Conservation (phyloP, 1,140 invertebrate genomes). For the Trichonephila inaurata region DNA sequence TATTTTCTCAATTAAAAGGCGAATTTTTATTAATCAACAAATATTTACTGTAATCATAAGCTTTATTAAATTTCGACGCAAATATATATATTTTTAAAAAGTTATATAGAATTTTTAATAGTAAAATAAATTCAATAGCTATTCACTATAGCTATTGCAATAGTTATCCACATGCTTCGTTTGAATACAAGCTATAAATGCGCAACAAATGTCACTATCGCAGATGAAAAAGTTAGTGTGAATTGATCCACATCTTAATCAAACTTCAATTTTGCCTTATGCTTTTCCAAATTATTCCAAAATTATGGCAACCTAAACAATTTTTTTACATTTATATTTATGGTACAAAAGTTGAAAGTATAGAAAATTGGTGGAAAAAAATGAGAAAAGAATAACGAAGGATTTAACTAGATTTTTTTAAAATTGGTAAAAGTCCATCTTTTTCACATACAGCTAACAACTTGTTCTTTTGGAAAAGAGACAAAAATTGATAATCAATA, state of each 20-base stretch:
- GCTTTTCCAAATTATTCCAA: not conserved
- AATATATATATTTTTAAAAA: too few relatives aligned
- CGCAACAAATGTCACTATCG: not conserved
- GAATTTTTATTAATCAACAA: too few relatives aligned
- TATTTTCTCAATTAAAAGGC: too few relatives aligned
- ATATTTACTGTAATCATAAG: too few relatives aligned
- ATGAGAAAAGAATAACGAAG: constrained; percentile 23
- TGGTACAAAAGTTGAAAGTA: not conserved
- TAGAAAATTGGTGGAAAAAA: not conserved
- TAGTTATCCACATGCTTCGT: too few relatives aligned
- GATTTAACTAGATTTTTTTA: constrained; percentile 67
- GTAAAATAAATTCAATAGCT: too few relatives aligned
- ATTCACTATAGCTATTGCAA: too few relatives aligned
- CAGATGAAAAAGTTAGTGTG: not conserved
- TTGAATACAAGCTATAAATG: not conserved
- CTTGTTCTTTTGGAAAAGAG: constrained; percentile 58
- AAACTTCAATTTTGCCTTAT: not conserved
- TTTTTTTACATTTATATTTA: constrained; percentile 38
- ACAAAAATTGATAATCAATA: constrained; percentile 75
- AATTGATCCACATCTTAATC: not conserved
- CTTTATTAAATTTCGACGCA: too few relatives aligned
- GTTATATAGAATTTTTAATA: too few relatives aligned
- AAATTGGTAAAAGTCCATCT: constrained; percentile 71
- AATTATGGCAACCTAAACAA: constrained; percentile 6
- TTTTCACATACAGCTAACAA: constrained; percentile 73